A percentile compares a stretch with the other conserved stretches of the same genome.
Conservation (phyloP, 30 jellyfish, hydroid and myxozoan species). For the Hydractinia symbiolongicarpus region DNA sequence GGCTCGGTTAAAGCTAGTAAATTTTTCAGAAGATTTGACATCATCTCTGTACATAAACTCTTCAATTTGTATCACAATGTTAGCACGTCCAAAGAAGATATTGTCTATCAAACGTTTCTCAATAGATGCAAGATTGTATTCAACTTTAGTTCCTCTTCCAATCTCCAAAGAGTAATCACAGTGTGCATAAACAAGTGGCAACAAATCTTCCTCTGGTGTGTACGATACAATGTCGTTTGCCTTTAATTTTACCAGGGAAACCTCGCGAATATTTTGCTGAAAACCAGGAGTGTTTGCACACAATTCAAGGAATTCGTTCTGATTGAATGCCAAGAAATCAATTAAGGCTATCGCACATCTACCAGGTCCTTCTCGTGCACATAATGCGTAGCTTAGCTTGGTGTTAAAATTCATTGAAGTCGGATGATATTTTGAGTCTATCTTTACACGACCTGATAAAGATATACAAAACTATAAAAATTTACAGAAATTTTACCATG, state of each 20-base stretch:
- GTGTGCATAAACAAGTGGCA: conserved; percentile 55
- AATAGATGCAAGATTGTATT: conserved; percentile 46
- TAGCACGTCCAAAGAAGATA: conserved; percentile 41
- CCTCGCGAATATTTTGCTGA: background rate
- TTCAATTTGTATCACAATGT: conserved; percentile 26
- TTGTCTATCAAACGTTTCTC: conserved; percentile 50
- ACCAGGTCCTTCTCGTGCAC: conserved; percentile 18
- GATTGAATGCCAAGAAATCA: conserved; percentile 17
- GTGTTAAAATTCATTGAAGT: background rate
- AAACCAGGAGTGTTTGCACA: background rate
- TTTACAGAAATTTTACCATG: background rate
- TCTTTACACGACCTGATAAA: conserved; percentile 1
- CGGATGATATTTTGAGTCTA: background rate
- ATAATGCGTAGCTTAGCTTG: background rate
- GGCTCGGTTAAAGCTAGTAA: background rate
- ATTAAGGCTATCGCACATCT: conserved; percentile 1
- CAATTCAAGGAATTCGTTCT: conserved; percentile 21
- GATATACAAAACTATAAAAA: background rate
- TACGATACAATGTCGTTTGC: conserved; percentile 7
- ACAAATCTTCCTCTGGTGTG: conserved; percentile 42
- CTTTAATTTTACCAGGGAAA: background rate
- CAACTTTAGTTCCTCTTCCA: conserved; percentile 56
- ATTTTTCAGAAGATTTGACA: background rate
- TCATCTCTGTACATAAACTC: conserved; percentile 22
- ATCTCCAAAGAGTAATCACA: conserved; percentile 61